Base-by-base conservation (phyloP, 2,797 vertebrate species). In the Oreonectes daqikongensis region DNA sequence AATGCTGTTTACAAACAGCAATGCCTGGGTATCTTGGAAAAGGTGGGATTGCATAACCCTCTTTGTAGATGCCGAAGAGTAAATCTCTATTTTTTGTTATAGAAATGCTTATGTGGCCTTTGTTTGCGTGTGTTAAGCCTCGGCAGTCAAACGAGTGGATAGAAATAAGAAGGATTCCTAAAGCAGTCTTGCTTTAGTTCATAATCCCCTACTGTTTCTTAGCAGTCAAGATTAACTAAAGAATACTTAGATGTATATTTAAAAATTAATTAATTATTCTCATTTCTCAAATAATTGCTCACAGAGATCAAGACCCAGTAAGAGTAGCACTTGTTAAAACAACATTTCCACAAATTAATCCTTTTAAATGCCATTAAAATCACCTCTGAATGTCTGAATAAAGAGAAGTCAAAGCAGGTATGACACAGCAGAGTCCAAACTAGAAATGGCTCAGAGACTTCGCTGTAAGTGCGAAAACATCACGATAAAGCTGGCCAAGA, bases 1-100 rank as follows among this genome's bases (percentile, higher is more conserved):
- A 75, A 68, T 57, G 40, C 15, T 38, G 53, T 69, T 77, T 77
- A 69, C 66, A 69, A 77, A 77, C 65, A 77, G n/a, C 15, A 10
- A 30, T 1, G 60, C 20, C 32, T 64, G 30, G 17, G 2, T 35
- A 40, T 65, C 35, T 64, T 5, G 14, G 20, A 1, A 17, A 60
- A 68, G 40, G 20, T 38, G 53, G 53, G 53, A 68, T 48, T 69
- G 53, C 15, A 26, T 69, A 68, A 75, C 40, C 35, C 1, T 38
- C 38, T 10, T 40, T 40, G 11, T 11, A 35, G 32, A 35, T 8
- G 7, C 8, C 32, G 1, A 53, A 55, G 12, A 26, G 12, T 66
- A 24, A 75, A 66, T 42, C 48, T 57, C 38, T 57, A 57, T 59
- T 59, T 35, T 75, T 59, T 38, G 1, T n/a, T 60, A 22, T 32